phyloP scores from a whole-genome alignment of 1,140 invertebrate genomes.

The Penaeus chinensis region DNA sequence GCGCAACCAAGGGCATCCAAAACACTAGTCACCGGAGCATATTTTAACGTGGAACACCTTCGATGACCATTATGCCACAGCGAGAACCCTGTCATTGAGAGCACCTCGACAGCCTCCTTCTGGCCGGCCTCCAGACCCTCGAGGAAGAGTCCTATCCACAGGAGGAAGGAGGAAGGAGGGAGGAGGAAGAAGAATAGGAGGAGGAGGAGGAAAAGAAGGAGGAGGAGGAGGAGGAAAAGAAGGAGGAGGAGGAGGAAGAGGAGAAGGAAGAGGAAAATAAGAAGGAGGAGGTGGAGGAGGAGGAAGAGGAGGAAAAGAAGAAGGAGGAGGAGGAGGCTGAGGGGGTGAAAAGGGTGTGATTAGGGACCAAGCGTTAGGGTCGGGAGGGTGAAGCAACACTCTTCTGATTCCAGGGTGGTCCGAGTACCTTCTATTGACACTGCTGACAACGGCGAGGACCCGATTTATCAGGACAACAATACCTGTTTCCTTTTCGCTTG shows the following conservation, averaged over 20 bases:
- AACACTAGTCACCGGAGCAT: too few relatives aligned
- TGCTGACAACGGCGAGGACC: conserved; percentile 26
- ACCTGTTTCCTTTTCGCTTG: not conserved
- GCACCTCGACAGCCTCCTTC: too few relatives aligned
- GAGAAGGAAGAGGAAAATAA: not conserved
- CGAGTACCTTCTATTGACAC: conserved; percentile 32
- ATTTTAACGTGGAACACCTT: too few relatives aligned
- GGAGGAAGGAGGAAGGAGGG: not conserved
- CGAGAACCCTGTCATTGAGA: too few relatives aligned
- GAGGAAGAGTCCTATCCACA: too few relatives aligned
- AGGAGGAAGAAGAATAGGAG: not conserved
- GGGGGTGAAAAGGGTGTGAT: too few relatives aligned
- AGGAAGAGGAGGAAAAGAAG: not conserved
- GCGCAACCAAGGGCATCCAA: too few relatives aligned
- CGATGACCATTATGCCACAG: too few relatives aligned
- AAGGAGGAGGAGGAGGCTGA: not conserved
- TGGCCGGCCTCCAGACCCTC: too few relatives aligned
- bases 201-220: not conserved
- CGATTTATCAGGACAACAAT: conserved; percentile 37
- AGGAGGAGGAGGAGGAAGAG: not conserved
- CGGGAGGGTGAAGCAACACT: too few relatives aligned
- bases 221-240: not conserved
- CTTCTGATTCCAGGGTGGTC: too few relatives aligned
- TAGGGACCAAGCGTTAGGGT: too few relatives aligned
- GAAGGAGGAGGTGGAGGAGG: not conserved